Evolutionary conservation across 2,113 vertebrate genomes (phyloP).

Genomic region (Dipodomys ordii): DNA sequence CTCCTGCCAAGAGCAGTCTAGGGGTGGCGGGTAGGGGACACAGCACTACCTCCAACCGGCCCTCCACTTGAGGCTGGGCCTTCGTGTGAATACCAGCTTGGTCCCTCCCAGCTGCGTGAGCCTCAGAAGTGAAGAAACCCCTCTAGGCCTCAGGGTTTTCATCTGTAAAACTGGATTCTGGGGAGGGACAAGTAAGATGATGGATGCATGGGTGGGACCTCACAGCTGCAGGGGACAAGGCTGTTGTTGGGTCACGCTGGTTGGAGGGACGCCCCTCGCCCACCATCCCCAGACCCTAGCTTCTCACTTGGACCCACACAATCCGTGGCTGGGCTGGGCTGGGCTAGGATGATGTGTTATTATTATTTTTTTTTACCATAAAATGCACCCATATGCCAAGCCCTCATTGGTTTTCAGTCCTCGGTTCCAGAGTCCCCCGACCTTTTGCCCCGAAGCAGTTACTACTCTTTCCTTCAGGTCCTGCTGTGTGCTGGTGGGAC

Average conservation of each 20-base stretch:
- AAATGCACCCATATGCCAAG: not conserved
- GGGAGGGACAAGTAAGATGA: not conserved
- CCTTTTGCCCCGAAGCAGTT: accelerated
- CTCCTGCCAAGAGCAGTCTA: not conserved
- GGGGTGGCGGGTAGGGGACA: no score
- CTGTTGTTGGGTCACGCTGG: not conserved
- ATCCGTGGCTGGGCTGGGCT: not conserved
- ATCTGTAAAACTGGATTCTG: not conserved
- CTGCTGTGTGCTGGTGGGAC: not conserved
- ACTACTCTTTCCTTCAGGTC: not conserved
- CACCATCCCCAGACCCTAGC: no score
- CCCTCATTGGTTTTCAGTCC: not conserved
- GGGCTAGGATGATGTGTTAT: not conserved
- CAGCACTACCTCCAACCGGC: accelerated
- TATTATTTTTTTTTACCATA: not conserved
- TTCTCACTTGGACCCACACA: not conserved
- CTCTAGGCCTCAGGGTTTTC: not conserved
- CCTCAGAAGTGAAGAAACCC: not conserved
- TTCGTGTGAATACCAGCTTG: not conserved
- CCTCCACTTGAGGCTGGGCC: not conserved
- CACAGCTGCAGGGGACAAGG: accelerated
- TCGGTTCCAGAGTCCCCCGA: not conserved
- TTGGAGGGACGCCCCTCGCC: not conserved
- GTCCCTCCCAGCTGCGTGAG: not conserved
- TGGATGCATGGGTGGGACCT: not conserved